Base-by-base conservation (phyloP, 2,113 vertebrate genomes). In the Podiceps cristatus region DNA sequence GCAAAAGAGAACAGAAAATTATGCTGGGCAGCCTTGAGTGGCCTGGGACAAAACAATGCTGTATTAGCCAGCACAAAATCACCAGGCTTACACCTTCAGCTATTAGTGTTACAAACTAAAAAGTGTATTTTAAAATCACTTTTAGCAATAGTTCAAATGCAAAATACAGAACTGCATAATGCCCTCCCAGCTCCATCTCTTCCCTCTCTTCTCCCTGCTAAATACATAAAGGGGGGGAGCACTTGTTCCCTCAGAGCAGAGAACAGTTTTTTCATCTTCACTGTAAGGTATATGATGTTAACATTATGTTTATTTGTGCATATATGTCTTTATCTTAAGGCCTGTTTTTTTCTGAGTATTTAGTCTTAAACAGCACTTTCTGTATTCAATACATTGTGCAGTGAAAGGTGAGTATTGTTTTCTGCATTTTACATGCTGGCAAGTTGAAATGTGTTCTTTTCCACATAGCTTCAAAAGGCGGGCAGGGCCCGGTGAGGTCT, bases 401-500 rank as follows among this genome's bases (percentile, higher is more conserved):
- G n/a, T 47, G 69, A 50, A 93, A 91, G 28, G 6, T 29, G 80
- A 92, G 17, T 45, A 56, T 23, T 67, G 27, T 62, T 93, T 84
- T n/a, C 33, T 79, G 28, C 55, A 22, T 77, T 95, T 96, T 71
- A 47, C 29, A 37, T 6, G 16, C 35, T 68, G 74, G 13, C 18
- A 94, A 79, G 74, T 22, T 40, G 35, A 93, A 92, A 87, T 15
- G 50, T 47, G 35, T 17, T 66, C 3, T 88, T 71, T 75, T 56
- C 76, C 66, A 53, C 20, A 4, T 3, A 63, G 19, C 42, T 53
- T 60, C 28, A 45, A 50, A 47, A 63, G 58, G 42, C 25, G 11
- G 7, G 11, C 35, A 56, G 55, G 52, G 78, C 25, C 28, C 0
- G 0, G 20, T 11, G 18, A 68, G 64, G 71, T 55, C 4, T 8